A percentile compares a stretch with the other conserved stretches of the same genome.
These are phyloP conservation scores for Petrocephalus microphthalmus DNA, from an alignment of 2,113 vertebrate genomes.

Conservation along the genomic window DNA sequence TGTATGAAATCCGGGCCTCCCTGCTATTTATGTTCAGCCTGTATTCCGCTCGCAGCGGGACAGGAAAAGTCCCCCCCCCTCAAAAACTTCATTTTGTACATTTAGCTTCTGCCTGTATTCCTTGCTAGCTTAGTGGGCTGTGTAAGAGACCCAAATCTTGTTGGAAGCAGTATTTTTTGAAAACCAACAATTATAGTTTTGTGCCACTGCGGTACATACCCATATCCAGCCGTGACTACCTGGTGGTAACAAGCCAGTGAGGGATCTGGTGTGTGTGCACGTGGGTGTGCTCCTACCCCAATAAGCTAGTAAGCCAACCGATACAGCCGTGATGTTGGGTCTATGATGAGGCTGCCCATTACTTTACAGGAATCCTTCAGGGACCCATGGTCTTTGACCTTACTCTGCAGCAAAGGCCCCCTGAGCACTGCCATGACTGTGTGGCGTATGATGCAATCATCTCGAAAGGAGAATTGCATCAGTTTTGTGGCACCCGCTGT, in stretches of 20 bases:
- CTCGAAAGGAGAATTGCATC: not conserved
- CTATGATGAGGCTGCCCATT: not conserved
- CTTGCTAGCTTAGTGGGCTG: not conserved
- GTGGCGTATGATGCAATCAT: not conserved
- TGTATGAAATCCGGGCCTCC: not conserved
- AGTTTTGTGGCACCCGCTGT: not conserved
- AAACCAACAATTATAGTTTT: not conserved
- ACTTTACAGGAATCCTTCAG: not conserved
- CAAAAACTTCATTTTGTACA: not conserved
- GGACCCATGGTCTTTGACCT: not conserved
- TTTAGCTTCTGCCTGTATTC: not conserved
- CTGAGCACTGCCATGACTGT: not conserved
- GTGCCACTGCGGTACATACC: not conserved
- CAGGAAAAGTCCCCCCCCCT: not conserved
- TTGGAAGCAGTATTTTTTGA: not conserved
- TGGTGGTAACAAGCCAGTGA: not conserved
- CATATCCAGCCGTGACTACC: not conserved
- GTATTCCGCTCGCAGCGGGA: not conserved
- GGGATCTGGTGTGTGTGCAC: not conserved
- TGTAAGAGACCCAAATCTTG: not conserved
- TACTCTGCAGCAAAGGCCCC: not conserved
- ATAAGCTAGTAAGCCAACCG: not conserved
- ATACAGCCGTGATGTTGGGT: not conserved
- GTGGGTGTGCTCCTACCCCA: not conserved
- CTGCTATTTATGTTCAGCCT: constrained; percentile 4